Evolutionary conservation across 2,113 vertebrate species (phyloP).

Genomic region (Acinonyx jubatus): DNA sequence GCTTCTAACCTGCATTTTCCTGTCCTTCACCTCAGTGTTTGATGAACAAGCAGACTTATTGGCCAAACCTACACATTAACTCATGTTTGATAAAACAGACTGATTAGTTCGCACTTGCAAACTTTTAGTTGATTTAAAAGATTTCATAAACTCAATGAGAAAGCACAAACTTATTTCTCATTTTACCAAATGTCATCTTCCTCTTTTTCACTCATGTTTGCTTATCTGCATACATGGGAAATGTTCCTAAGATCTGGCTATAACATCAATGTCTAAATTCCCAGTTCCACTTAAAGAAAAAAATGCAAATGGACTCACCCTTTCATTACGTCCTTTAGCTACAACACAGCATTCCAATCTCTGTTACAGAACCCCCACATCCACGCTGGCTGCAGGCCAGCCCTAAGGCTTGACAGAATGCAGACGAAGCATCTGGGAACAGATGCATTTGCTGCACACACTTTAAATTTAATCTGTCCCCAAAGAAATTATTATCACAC

Average conservation of each 20-base stretch:
- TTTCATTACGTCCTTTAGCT: conserved; percentile 43
- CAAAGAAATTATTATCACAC: conserved; percentile 65
- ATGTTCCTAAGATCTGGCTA: conserved; percentile 15
- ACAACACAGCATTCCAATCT: conserved; percentile 54
- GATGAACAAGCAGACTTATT: neutral
- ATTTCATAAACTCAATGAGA: neutral
- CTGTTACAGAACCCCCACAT: conserved; percentile 62
- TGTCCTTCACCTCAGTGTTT: neutral
- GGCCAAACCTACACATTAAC: neutral
- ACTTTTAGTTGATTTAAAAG: neutral
- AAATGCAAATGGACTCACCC: conserved; percentile 47
- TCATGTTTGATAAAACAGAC: neutral
- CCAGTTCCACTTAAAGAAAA: conserved; percentile 66
- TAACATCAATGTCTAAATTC: conserved; percentile 58
- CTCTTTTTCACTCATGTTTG: neutral
- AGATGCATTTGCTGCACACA: conserved; percentile 56
- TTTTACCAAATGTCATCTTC: conserved; percentile 9
- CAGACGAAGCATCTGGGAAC: conserved; percentile 65
- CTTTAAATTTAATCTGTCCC: conserved; percentile 71
- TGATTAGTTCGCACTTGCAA: neutral
- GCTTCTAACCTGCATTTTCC: neutral
- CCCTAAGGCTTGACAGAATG: conserved; percentile 49
- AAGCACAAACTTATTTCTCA: conserved; percentile 19
- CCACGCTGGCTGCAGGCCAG: conserved; percentile 51
- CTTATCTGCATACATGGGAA: conserved; percentile 58